Evolutionary conservation across 1,140 invertebrate species (phyloP), one percentile per base, ranked within the genome.

Genomic region (Pseudachorutes palmiensis): DNA sequence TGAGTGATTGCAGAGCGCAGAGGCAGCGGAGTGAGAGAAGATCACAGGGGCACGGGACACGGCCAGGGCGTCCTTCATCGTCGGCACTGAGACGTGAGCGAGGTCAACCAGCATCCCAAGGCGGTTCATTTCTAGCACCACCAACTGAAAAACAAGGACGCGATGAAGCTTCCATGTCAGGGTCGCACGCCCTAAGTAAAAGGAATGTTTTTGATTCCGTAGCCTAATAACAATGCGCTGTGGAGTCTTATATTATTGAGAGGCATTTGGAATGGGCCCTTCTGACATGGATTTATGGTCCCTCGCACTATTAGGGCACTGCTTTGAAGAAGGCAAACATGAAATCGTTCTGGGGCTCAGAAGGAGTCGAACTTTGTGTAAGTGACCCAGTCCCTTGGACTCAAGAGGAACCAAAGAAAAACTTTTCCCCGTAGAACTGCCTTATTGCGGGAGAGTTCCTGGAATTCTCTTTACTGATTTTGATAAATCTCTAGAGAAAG

Each of bases 91-190:
- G 9, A 81, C 79, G 73, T 83, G 82, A 9, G 80, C 78, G 63
- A 83, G 72, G 70, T 83, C 82, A 0, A 83, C 77, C 49, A 83
- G 72, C 81, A 83, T 82, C 3, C 82, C 82, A 0, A 75, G 68
- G 32, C 74, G 68, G 60, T 75, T 75, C 73, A 74, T 75, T 55
- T 75, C 72, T 48, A 72, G 62, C 33, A 75, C 73, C 49, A 75
- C 71, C 41, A 74, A 48, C 71, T 72, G 58, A n/a, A 68, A 55
- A 55, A 55, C 9, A 22, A 14, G 24, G 12, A 14, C 24, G 24
- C 24, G 5, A 55, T 12, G 5, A 55, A 55, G 9, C 24, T 55
- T n/a, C n/a, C n/a, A n/a, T 41, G 36, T 41, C 5, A 41, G 5
- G 19, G 36, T 41, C 19, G 36, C 19, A n/a, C 36, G 5, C 5